Base-by-base conservation (phyloP, 2,797 vertebrate genomes). In the Zonotrichia albicollis region DNA sequence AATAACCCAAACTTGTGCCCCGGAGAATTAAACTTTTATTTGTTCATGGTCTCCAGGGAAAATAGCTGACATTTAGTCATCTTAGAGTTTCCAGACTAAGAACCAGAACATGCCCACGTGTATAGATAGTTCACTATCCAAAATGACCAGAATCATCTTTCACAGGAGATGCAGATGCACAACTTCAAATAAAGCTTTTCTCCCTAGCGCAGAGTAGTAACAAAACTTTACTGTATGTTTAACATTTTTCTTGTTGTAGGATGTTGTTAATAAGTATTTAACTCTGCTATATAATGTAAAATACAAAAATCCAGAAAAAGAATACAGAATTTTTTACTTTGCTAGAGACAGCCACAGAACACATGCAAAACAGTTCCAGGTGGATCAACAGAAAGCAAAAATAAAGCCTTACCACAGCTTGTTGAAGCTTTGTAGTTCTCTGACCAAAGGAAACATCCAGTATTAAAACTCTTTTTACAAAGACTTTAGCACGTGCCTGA, bases 81-180 rank as follows among this genome's bases (percentile, higher is more conserved):
- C 13, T 42, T 34, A n/a, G 8, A 48, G 25, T 57, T n/a, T 50
- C 30, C 48, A 38, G 7, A 46, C 17, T 38, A 29, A 46, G 25
- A 57, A 88, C 16, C 3, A 34, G 13, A 58, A 48, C 15, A 46
- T 62, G 9, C 8, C 9, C 16, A 38, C 3, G 0, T 0, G 0
- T 10, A 1, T 18, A 50, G 16, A 34, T 3, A 55, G 6, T 4
- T 68, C 27, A n/a, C 6, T 21, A 29, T 13, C 12, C 38, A 89
- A 74, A 84, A 43, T 25, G 3, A 43, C 11, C 16, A 75, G 7
- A 9, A 54, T 25, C 3, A 20, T 26, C 36, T 34, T 53, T 20
- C 36, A 27, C 9, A 1, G 57, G 11, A 79, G 13, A 66, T 0
- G 0, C 5, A 58, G 29, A 20, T 21, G 2, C 16, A 38, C 15